These are phyloP conservation scores for Myoxocephalus aenaeus DNA, from an alignment of 2,797 vertebrate genomes.

Conservation along the genomic window DNA sequence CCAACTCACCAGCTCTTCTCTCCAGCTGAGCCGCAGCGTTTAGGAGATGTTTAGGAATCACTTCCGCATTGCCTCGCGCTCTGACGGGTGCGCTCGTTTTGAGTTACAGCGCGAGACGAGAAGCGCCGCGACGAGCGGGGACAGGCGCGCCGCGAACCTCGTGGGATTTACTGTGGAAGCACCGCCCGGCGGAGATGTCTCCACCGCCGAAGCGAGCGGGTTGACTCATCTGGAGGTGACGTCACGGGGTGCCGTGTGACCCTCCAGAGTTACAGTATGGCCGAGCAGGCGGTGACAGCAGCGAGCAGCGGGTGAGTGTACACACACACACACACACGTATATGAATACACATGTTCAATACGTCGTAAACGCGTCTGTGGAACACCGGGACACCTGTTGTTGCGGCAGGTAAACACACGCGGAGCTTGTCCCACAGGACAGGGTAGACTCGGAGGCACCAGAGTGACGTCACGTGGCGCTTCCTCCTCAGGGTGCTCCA, in stretches of 20 bases:
- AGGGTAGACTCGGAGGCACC: too few relatives aligned
- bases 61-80: constrained; percentile 56
- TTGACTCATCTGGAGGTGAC: accelerated
- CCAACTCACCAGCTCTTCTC: constrained; percentile 51
- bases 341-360: too few relatives aligned
- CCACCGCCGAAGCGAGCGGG: neutral
- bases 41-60: constrained; percentile 2
- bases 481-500: constrained; percentile 62
- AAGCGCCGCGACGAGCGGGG: neutral
- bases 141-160: accelerated
- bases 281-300: constrained; percentile 13
- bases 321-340: too few relatives aligned
- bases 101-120: accelerated
- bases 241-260: constrained; percentile 52
- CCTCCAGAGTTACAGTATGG: constrained; percentile 60
- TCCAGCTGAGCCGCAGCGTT: constrained; percentile 11
- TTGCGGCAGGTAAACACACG: too few relatives aligned
- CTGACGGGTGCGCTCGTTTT: constrained; percentile 37
- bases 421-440: too few relatives aligned
- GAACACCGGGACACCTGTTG: too few relatives aligned
- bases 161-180: neutral
- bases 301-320: constrained; percentile 67
- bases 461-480: too few relatives aligned
- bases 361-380: too few relatives aligned
- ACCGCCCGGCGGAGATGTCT: neutral